Percentiles rank a stretch among this genome's conserved stretches.
phyloP scores from a whole-genome alignment of 2,797 vertebrate genomes.

The Cygnus olor region DNA sequence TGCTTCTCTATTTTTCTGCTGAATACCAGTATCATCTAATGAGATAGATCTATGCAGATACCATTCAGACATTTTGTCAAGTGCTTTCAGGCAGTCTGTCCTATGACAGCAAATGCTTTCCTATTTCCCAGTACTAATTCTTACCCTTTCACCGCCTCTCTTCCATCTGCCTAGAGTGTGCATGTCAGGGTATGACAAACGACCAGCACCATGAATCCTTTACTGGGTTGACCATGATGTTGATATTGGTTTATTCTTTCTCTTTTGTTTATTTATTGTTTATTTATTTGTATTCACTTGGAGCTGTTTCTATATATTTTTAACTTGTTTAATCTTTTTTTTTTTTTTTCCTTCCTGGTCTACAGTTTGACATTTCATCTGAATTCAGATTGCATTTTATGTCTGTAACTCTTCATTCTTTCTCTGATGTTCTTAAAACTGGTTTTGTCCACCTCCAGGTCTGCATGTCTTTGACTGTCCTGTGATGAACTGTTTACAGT shows the following conservation, averaged over 20 bases:
- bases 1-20: neutral
- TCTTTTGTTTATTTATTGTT: neutral
- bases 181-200: neutral
- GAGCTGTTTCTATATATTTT: neutral
- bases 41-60: neutral
- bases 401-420: neutral
- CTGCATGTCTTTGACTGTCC: neutral
- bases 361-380: neutral
- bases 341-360: neutral
- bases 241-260: neutral
- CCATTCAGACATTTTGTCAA: neutral
- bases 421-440: neutral
- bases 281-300: neutral
- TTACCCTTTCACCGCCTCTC: neutral
- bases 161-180: neutral
- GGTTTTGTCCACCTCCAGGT: neutral
- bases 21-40: neutral
- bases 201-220: neutral
- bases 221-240: neutral
- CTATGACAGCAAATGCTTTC: neutral
- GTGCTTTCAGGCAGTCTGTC: neutral
- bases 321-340: neutral
- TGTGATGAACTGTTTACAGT: neutral
- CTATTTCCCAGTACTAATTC: neutral
- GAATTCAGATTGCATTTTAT: neutral